Evolutionary conservation across 2,888 invertebrate species (phyloP).

Genomic region (Orthosia gothica): DNA sequence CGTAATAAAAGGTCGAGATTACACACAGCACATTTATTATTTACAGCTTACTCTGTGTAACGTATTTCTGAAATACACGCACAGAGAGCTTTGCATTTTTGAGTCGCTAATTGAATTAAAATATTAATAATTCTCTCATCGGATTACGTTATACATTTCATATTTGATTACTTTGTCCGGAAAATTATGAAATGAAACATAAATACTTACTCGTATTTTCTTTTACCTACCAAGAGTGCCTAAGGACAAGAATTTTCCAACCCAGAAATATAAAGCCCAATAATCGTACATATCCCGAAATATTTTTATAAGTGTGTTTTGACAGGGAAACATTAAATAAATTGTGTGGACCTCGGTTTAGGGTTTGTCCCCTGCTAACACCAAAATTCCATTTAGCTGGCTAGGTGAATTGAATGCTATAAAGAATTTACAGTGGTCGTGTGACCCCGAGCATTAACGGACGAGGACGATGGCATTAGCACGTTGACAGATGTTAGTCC

Average conservation of each 20-base stretch:
- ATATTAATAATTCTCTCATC: slow-evolving; percentile 33
- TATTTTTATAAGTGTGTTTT: slow-evolving; percentile 48
- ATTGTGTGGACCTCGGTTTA: slow-evolving; percentile 61
- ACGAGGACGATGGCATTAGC: slow-evolving; percentile 69
- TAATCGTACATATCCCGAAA: slow-evolving; percentile 15
- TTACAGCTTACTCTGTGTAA: slow-evolving; percentile 18
- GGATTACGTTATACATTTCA: slow-evolving; percentile 1
- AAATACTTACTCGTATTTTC: not conserved
- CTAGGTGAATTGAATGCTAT: slow-evolving; percentile 74
- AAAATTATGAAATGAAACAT: not conserved
- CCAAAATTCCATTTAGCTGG: slow-evolving; percentile 80
- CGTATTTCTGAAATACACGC: slow-evolving; percentile 27
- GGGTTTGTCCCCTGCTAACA: slow-evolving; percentile 74
- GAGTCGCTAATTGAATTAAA: slow-evolving; percentile 29
- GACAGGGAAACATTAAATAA: slow-evolving; percentile 59
- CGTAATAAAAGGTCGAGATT: slow-evolving; percentile 33
- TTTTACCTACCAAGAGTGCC: no score
- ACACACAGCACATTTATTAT: slow-evolving; percentile 43
- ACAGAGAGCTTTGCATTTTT: slow-evolving; percentile 24
- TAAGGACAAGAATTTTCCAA: not conserved
- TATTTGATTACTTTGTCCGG: slow-evolving; percentile 6
- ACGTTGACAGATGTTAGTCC: slow-evolving; percentile 71
- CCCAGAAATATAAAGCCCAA: slow-evolving; percentile 7
- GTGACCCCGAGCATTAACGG: slow-evolving; percentile 73
- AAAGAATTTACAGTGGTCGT: slow-evolving; percentile 77